Percentiles rank a stretch among this genome's conserved stretches.
phyloP scores from a whole-genome alignment of 2,888 invertebrate species.

The Nudaria mundana region DNA sequence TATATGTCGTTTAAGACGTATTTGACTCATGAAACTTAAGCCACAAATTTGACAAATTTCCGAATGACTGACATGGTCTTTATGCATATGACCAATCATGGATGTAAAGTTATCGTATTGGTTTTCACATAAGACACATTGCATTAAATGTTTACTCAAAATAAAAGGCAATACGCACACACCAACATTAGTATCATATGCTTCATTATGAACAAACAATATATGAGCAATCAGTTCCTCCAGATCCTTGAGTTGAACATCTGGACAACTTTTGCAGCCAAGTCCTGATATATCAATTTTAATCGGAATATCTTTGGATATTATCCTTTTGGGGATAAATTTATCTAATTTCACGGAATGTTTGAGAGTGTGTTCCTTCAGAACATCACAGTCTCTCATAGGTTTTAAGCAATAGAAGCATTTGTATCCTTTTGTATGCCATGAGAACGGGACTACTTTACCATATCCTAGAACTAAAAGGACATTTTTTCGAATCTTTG shows the following conservation, averaged over 20 bases:
- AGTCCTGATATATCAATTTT: conserved; percentile 56
- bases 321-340: conserved; percentile 49
- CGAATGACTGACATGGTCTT: conserved; percentile 48
- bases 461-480: conserved; percentile 51
- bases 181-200: conserved; percentile 41
- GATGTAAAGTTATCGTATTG: conserved; percentile 53
- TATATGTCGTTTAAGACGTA: conserved; percentile 54
- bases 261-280: conserved; percentile 48
- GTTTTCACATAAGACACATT: conserved; percentile 49
- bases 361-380: conserved; percentile 49
- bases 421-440: conserved; percentile 58
- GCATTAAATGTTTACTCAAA: conserved; percentile 43
- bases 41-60: conserved; percentile 65
- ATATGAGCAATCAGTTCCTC: conserved; percentile 54
- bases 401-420: conserved; percentile 61
- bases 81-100: conserved; percentile 61
- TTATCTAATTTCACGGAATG: conserved; percentile 43
- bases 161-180: conserved; percentile 57
- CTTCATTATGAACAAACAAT: conserved; percentile 35
- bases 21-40: conserved; percentile 47
- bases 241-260: conserved; percentile 29
- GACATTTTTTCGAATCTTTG: conserved; percentile 49
- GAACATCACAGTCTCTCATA: conserved; percentile 45
- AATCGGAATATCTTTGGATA: conserved; percentile 59
- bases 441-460: conserved; percentile 55